Evolutionary conservation across 2,797 vertebrate species (phyloP), one percentile per base, ranked within the genome.

Genomic region (Neomorphus geoffroyi): DNA sequence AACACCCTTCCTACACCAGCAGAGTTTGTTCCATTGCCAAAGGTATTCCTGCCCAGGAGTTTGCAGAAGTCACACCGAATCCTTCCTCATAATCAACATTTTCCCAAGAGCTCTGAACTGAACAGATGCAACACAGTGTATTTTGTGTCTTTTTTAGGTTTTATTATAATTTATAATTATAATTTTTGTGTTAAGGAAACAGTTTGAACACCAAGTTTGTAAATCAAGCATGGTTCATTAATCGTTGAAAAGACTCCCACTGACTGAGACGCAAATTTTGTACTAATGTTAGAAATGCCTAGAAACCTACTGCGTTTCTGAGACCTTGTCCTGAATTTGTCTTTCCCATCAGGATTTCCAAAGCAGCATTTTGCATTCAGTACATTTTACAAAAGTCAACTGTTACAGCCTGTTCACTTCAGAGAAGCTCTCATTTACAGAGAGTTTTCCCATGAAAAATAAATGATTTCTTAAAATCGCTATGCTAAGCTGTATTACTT

Each of bases 211-310:
- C 62, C 45, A 53, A 60, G 78, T 92, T 53, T 57, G 87, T 80
- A 94, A 95, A 85, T 94, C 92, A 89, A 87, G 87, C 71, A 53
- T 71, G 83, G 80, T 41, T 90, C 95, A 92, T 94, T 95, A 94
- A 69, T 65, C 72, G 60, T 79, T 39, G 62, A 80, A 65, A 54
- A 87, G 92, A 16, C 92, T 95, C 95, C 95, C 58, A 81, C 92
- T 93, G 93, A 73, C 86, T 94, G n/a, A 4, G 54, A 96, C 45
- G 84, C 80, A 91, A 62, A 95, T 96, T 64, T 53, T 37, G 72
- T 83, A 18, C 85, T 88, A 51, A 89, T 67, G 84, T 85, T 93
- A 81, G 91, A 87, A 70, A 70, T 45, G 64, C 56, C 11, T 35
- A 66, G 60, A 78, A 92, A 94, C 33, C 51, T 71, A 70, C 64